phyloP scores from a whole-genome alignment of 2,113 vertebrate genomes.

The Sebastes schlegelii region DNA sequence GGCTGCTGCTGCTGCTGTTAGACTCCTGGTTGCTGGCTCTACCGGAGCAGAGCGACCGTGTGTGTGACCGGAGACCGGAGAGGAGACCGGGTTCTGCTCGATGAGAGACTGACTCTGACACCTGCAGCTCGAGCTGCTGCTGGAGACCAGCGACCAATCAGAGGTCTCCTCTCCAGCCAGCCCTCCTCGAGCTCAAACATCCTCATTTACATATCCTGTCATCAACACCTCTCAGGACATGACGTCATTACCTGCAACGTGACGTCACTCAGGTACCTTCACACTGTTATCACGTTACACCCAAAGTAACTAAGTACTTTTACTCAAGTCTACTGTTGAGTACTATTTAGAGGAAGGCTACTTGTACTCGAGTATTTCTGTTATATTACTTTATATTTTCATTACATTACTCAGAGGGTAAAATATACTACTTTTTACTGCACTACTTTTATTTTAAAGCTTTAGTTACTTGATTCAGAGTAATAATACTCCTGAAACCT shows the following conservation, averaged over 20 bases:
- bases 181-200: slow-evolving; percentile 67
- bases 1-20: not conserved
- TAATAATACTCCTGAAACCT: not conserved
- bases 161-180: slow-evolving; percentile 46
- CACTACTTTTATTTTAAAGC: not conserved
- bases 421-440: not conserved
- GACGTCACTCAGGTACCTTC: not conserved
- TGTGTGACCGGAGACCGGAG: slow-evolving; percentile 15
- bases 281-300: not conserved
- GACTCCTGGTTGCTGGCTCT: not conserved
- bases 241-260: not conserved
- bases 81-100: slow-evolving; percentile 70
- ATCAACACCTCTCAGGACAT: not conserved
- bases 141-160: slow-evolving; percentile 45
- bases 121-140: slow-evolving; percentile 32
- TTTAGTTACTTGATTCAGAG: not conserved
- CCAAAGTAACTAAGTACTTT: not conserved
- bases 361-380: not conserved
- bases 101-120: slow-evolving; percentile 69
- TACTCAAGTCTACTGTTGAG: not conserved
- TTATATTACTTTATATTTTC: not conserved
- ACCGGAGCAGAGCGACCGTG: slow-evolving; percentile 1
- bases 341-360: not conserved
- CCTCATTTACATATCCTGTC: too few species aligned
- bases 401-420: not conserved